Percentiles rank a stretch among this genome's conserved stretches.
Conservation (phyloP, 1,140 invertebrate genomes). For the Diorhabda sublineata region DNA sequence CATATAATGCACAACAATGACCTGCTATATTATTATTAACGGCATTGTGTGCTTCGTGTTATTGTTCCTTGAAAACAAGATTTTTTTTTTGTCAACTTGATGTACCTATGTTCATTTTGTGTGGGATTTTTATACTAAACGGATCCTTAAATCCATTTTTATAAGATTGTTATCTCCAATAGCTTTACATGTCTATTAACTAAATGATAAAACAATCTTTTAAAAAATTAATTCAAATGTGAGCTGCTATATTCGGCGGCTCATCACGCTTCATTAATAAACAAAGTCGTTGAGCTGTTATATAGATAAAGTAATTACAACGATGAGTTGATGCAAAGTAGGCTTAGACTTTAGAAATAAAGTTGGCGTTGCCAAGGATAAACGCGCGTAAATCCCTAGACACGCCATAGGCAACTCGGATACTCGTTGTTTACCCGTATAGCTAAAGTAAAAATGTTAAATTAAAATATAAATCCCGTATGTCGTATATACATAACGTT, state of each 20-base stretch:
- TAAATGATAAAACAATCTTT: no score
- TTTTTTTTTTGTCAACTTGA: no score
- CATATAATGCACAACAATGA: no score
- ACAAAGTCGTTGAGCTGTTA: background rate
- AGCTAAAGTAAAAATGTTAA: conserved; percentile 8
- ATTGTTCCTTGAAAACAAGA: no score
- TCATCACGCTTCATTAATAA: background rate
- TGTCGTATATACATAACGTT: background rate
- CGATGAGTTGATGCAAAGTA: conserved; percentile 15
- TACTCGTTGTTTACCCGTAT: background rate
- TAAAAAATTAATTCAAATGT: no score
- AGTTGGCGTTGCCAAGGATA: conserved; percentile 15
- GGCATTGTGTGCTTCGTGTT: no score
- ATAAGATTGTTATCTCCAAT: no score
- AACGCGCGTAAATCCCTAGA: conserved; percentile 7
- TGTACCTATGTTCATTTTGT: no score
- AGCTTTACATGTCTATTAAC: no score
- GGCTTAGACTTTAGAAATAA: conserved; percentile 9
- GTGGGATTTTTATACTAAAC: no score
- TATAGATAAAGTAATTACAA: conserved; percentile 15
- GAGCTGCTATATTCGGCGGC: background rate
- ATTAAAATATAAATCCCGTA: conserved; percentile 3
- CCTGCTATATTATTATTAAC: no score
- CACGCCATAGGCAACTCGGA: background rate
- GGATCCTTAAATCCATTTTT: no score